phyloP scores from a whole-genome alignment of 2,888 invertebrate species.

The Nudaria mundana region DNA sequence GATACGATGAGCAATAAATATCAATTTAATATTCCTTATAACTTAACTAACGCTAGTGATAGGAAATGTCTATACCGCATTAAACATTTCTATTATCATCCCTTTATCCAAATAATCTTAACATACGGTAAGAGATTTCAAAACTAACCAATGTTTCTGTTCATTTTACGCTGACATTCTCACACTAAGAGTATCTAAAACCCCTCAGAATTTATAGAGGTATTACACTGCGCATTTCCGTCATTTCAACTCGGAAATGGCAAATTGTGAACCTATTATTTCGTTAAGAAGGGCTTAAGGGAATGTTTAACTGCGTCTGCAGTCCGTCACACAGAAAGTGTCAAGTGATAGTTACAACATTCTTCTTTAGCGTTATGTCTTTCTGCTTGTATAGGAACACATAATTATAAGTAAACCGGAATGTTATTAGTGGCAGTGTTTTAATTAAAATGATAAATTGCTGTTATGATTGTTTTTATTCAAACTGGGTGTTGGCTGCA shows the following conservation, averaged over 20 bases:
- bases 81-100: slow-evolving; percentile 24
- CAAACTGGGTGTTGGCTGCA: too few relatives aligned
- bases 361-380: background rate
- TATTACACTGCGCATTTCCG: slow-evolving; percentile 35
- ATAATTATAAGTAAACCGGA: too few relatives aligned
- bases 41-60: too few relatives aligned
- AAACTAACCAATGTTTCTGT: slow-evolving; percentile 30
- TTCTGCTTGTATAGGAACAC: background rate
- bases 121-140: slow-evolving; percentile 29
- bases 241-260: slow-evolving; percentile 18
- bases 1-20: too few relatives aligned
- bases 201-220: slow-evolving; percentile 39
- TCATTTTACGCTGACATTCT: slow-evolving; percentile 23
- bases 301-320: background rate
- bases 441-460: too few relatives aligned
- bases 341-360: background rate
- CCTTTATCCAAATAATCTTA: slow-evolving; percentile 12
- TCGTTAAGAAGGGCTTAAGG: slow-evolving; percentile 1
- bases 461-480: too few relatives aligned
- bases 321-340: background rate
- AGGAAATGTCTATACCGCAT: too few relatives aligned
- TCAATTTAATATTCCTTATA: too few relatives aligned
- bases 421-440: too few relatives aligned
- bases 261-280: slow-evolving; percentile 20
- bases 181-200: slow-evolving; percentile 30